Base-by-base conservation (phyloP, 1,140 invertebrate genomes). In the Schlechtendalia chinensis region DNA sequence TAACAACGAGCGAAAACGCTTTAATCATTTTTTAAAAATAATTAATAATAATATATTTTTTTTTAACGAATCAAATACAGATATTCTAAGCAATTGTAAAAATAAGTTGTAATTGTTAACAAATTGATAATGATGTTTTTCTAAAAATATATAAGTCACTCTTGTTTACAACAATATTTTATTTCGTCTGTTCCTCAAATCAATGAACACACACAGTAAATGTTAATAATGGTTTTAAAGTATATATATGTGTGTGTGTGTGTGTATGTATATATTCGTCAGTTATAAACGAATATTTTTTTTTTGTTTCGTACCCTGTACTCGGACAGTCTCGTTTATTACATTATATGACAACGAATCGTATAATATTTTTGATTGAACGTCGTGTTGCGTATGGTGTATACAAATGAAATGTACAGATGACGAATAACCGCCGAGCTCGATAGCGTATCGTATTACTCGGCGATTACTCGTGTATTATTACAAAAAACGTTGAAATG, bases 241-340 rank as follows among this genome's bases (percentile, higher is more conserved):
- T 50, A 50, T 12, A 12, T 50, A 50, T 54, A 50, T 72, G 14
- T 53, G 29, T 72, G 24, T 27, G 17, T 47, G 45, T 39, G 22
- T 63, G 24, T 22, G 16, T 8, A n/a, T 47, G 12, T 54, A 29
- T 72, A 4, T 72, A 54, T 54, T 72, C 27, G 17, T 54, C 5
- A 32, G 27, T 32, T 11, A 72, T 54, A 29, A 27, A 53, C 16
- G 47, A n/a, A 24, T 72, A 72, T 53, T 72, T 72, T 72, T 71
- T 63, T 69, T 67, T n/a, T n/a, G n/a, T n/a, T 69, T 72, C 11
- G 24, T 72, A 72, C 69, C 69, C 69, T 72, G 69, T 29, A 29
- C 50, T 72, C 50, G 10, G 69, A 72, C 69, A 72, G 69, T 72
- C 67, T 71, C 39, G 39, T 47, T n/a, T 47, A 69, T 47, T n/a